Percentiles rank a stretch among this genome's conserved stretches.
Evolutionary conservation across 1,140 invertebrate genomes (phyloP).

Genomic region (Leptinotarsa lineolata): DNA sequence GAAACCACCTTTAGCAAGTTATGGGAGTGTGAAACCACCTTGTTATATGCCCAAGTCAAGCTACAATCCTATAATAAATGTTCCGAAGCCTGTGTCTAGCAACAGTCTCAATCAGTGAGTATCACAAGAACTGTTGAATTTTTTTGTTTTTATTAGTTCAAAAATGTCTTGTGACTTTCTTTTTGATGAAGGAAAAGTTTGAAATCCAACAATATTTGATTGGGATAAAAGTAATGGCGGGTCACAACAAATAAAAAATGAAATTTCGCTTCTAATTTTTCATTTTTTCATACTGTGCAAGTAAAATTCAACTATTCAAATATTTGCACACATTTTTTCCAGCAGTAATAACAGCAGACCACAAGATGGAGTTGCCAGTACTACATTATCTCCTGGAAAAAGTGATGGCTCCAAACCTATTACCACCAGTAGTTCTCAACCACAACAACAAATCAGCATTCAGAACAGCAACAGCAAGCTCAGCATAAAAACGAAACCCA

Average conservation of each 20-base stretch:
- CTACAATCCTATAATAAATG: constrained; percentile 41
- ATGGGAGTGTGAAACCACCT: constrained; percentile 29
- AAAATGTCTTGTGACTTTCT: not conserved
- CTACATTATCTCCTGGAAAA: not conserved
- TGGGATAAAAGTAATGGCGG: not conserved
- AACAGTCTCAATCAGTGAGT: constrained; percentile 16
- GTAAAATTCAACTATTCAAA: too few species aligned
- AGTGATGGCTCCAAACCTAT: not conserved
- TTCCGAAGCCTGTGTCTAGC: constrained; percentile 37
- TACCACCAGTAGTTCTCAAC: constrained; percentile 2
- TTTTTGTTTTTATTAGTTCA: not conserved
- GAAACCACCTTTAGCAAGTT: constrained; percentile 4
- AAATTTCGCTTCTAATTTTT: too few species aligned
- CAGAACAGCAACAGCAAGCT: constrained; percentile 27
- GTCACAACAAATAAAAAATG: not conserved
- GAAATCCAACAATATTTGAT: not conserved
- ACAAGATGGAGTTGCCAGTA: not conserved
- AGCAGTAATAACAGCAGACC: not conserved
- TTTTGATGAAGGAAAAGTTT: not conserved
- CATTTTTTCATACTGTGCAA: not conserved
- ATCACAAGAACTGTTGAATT: not conserved
- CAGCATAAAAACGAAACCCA: constrained; percentile 51
- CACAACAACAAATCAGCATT: constrained; percentile 20
- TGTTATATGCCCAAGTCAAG: constrained; percentile 45
- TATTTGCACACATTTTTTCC: too few species aligned